phyloP scores from a whole-genome alignment of 2,888 invertebrate genomes.

The Deilephila elpenor region DNA sequence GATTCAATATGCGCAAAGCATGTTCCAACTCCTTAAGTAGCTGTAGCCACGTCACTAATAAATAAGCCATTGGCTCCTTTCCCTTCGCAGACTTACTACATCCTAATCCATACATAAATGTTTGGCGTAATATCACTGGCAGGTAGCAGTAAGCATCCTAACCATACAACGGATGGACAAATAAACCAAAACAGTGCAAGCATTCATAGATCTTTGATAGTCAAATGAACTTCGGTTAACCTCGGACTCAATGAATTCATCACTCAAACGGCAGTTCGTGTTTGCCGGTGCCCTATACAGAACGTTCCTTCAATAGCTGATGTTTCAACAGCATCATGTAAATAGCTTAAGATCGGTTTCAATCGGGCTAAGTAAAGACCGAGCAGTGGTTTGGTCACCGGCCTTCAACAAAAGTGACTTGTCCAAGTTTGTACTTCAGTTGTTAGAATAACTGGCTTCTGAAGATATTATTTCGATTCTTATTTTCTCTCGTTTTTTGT shows the following conservation, averaged over 20 bases:
- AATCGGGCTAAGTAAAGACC: constrained; percentile 15
- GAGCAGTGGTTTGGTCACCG: background rate
- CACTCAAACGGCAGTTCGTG: background rate
- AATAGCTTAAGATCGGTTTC: background rate
- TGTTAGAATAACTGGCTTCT: background rate
- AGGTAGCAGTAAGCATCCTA: too few relatives aligned
- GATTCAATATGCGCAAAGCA: background rate
- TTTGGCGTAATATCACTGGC: background rate
- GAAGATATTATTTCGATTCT: too few relatives aligned
- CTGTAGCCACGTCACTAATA: too few relatives aligned
- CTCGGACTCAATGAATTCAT: background rate
- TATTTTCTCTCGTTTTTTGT: too few relatives aligned
- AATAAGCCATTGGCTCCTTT: too few relatives aligned
- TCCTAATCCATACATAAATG: too few relatives aligned
- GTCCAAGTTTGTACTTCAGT: background rate
- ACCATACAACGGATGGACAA: background rate
- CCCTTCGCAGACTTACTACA: too few relatives aligned
- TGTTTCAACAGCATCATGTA: background rate
- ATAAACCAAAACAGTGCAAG: background rate
- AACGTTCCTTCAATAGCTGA: background rate
- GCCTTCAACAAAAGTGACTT: background rate
- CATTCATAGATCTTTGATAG: background rate
- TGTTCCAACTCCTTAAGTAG: background rate
- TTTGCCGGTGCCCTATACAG: background rate
- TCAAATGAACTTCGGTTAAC: background rate